Evolutionary conservation across 37 sponge, comb jelly and placozoan genomes (phyloP).

Genomic region (Corticium candelabrum): DNA sequence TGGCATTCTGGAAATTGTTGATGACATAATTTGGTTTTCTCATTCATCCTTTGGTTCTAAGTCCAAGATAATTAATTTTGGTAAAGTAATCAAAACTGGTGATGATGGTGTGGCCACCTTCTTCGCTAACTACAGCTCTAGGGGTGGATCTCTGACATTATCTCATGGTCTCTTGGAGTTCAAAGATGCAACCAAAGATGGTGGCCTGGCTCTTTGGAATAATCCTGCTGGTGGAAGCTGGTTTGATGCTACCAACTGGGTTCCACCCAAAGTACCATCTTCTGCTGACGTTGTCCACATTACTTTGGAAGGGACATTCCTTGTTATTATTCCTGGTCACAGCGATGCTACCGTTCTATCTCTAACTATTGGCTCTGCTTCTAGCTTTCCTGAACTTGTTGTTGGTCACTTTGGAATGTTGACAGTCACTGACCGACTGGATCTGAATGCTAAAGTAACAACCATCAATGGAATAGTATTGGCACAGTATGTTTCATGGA

Average conservation of each 20-base stretch:
- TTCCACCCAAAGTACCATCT: background rate
- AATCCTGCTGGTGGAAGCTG: slow-evolving; percentile 1
- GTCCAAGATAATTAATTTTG: background rate
- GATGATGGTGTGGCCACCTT: background rate
- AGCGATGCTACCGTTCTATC: background rate
- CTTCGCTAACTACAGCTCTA: background rate
- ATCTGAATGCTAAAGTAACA: background rate
- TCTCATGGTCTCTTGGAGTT: background rate
- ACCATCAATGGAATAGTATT: background rate
- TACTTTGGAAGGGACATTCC: background rate
- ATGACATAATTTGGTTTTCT: background rate
- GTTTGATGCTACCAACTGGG: slow-evolving; percentile 3
- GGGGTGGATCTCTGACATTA: background rate
- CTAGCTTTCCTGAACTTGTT: background rate
- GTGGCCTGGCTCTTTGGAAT: background rate
- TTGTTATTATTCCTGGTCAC: background rate
- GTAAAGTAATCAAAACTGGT: background rate
- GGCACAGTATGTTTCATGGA: background rate
- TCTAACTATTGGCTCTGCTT: background rate
- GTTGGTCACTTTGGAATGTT: background rate
- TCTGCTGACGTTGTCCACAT: background rate
- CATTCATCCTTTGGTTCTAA: background rate
- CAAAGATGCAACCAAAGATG: background rate
- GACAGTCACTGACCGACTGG: background rate
- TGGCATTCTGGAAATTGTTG: background rate